Evolutionary conservation across 2,888 invertebrate genomes (phyloP).

Genomic region (Altica lythri): DNA sequence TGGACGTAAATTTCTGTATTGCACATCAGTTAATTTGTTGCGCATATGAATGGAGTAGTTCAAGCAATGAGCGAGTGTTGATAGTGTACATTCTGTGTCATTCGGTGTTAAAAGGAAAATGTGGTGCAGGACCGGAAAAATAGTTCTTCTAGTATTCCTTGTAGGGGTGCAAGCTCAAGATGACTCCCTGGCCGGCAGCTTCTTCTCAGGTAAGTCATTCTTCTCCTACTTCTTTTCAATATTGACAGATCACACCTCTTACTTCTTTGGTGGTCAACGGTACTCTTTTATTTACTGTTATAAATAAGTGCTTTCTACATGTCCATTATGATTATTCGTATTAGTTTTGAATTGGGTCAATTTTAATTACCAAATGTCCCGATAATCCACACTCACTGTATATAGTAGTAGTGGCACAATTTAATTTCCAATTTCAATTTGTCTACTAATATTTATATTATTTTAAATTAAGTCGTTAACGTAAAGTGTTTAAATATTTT

Average conservation of each 20-base stretch:
- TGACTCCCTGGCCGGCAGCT: conserved; percentile 81
- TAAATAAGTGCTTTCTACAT: conserved; percentile 22
- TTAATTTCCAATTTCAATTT: neutral
- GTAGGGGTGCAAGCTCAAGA: conserved; percentile 61
- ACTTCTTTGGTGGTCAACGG: conserved; percentile 29
- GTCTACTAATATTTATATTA: too few relatives aligned
- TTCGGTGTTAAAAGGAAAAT: conserved; percentile 23
- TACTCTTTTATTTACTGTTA: conserved; percentile 37
- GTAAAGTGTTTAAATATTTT: too few relatives aligned
- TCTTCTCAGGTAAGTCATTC: conserved; percentile 71
- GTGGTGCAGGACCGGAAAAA: conserved; percentile 43
- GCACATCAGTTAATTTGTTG: conserved; percentile 49
- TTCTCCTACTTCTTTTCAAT: conserved; percentile 26
- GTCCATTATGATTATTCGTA: conserved; percentile 11
- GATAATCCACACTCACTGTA: too few relatives aligned
- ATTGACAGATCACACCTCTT: conserved; percentile 28
- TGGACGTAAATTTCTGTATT: conserved; percentile 54
- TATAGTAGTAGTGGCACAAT: too few relatives aligned
- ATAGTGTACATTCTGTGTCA: conserved; percentile 43
- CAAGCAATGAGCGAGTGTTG: conserved; percentile 46
- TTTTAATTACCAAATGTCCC: too few relatives aligned
- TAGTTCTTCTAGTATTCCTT: conserved; percentile 43
- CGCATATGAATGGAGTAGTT: conserved; percentile 54
- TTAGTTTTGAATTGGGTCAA: conserved; percentile 19
- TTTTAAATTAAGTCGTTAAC: too few relatives aligned